Base-by-base conservation (phyloP, 2,113 vertebrate species). In the Spea multiplicata region DNA sequence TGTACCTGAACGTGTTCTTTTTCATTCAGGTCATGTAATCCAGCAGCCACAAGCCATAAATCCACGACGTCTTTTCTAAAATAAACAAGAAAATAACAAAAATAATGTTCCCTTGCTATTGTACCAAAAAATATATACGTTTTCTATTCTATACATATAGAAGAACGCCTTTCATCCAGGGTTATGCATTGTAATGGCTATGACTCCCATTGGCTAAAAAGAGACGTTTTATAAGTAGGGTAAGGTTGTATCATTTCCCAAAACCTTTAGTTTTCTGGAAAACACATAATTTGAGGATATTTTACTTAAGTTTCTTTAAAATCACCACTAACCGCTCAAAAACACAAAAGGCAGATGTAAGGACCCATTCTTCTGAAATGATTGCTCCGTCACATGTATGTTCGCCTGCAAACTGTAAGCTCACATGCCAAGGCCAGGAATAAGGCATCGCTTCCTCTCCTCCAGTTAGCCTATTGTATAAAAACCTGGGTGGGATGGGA, bases 271-370 rank as follows among this genome's bases (percentile, higher is more conserved):
- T n/a, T n/a, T n/a, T n/a, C n/a, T n/a, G n/a, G n/a, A n/a, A n/a
- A n/a, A n/a, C n/a, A n/a, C n/a, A n/a, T n/a, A n/a, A n/a, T n/a
- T n/a, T n/a, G n/a, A n/a, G n/a, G n/a, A n/a, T 52, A 52, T 52
- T 52, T 52, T 52, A 52, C 3, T 17, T n/a, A 12, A n/a, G 5
- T 44, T 6, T 66, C 8, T 8, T 16, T 48, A 46, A 48, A 5
- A 47, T 14, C 13, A n/a, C 4, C 17, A 75, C 86, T 85, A 76
- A 88, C 85, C 49, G 85, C 6, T 74, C 52, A 66, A 66, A 45
- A 17, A 90, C 82, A 78, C 89, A 90, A 66, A 78, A 81, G 73
- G 89, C 89, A 75, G 86, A 82, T 66, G 89, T 89, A 52, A 87
- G 75, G 66, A 88, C 71, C 88, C 86, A 86, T 12, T 66, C 84